Evolutionary conservation across 37 sponge, comb jelly and placozoan species (phyloP).

Genomic region (Hexactinellida sp.): DNA sequence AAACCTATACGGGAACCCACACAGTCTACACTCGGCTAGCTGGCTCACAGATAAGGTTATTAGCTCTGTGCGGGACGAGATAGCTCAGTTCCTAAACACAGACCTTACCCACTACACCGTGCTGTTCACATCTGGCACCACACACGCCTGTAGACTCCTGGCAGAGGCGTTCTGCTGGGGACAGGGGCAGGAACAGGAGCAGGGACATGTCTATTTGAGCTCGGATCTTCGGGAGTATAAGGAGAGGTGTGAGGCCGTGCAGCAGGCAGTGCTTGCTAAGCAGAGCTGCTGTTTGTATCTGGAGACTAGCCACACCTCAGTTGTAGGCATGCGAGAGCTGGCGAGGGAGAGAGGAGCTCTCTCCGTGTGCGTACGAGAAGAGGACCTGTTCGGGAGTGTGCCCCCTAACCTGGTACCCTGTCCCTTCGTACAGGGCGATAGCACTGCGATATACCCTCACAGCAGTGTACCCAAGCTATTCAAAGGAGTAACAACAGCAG

Average conservation of each 20-base stretch:
- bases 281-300: conserved; percentile 67
- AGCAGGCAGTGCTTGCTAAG: background rate
- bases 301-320: conserved; percentile 89
- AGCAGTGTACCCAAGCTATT: background rate
- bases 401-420: background rate
- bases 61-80: conserved; percentile 35
- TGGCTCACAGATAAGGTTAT: conserved; percentile 27
- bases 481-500: background rate
- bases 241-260: background rate
- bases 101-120: conserved; percentile 40
- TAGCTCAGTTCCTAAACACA: conserved; percentile 59
- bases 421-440: background rate
- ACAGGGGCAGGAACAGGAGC: background rate
- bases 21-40: conserved; percentile 59
- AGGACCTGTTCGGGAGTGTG: background rate
- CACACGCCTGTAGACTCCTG: conserved; percentile 53
- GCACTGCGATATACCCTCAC: background rate
- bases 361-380: conserved; percentile 35
- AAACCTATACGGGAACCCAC: conserved; percentile 74
- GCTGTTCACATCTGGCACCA: conserved; percentile 71
- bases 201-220: background rate
- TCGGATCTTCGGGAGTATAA: background rate
- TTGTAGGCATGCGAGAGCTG: conserved; percentile 75
- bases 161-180: conserved; percentile 63
- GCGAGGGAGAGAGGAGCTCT: conserved; percentile 42